Base-by-base conservation (phyloP, 2,888 invertebrate genomes). In the Sinhomidia bicolor region DNA sequence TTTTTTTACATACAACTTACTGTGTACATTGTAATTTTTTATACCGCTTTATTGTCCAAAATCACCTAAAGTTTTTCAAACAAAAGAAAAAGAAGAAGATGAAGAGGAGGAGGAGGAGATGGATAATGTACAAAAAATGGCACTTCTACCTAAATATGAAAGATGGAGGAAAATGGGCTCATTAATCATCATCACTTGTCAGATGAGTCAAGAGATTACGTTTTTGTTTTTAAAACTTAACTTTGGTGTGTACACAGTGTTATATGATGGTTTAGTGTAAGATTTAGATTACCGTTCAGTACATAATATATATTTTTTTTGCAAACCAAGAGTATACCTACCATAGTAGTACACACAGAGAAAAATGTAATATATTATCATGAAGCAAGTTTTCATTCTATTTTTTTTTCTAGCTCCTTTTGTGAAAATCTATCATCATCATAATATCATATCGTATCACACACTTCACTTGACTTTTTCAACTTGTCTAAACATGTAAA, bases 151-250 rank as follows among this genome's bases (percentile, higher is more conserved):
- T 32, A 78, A 78, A 78, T 36, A 62, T 80, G 80, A 80, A 79
- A 54, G 79, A 79, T 79, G 79, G n/a, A 78, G 54, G 78, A 62
- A 85, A 85, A 76, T 76, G 54, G n/a, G 71, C 71, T 86, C 86
- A 81, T 86, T 86, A 80, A 86, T 86, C 86, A 86, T 80, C 80
- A 80, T 86, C 86, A 86, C 71, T 60, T 86, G 86, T 86, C 86
- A 86, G 86, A 86, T 86, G 86, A 71, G 80, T 86, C 80, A 80
- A 62, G 51, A 86, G 71, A 86, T 86, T 86, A 80, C 47, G 41
- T 80, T 32, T 80, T 86, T 86, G 41, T 80, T 78, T 65, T 57
- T 23, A 62, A 79, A 57, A 79, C 36, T 57, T 79, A 32, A 41
- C 74, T 84, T 83, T 82, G 12, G 14, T 80, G 20, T 80, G 60